Evolutionary conservation across 2,113 vertebrate genomes (phyloP).

Genomic region (Ochotona curzoniae): DNA sequence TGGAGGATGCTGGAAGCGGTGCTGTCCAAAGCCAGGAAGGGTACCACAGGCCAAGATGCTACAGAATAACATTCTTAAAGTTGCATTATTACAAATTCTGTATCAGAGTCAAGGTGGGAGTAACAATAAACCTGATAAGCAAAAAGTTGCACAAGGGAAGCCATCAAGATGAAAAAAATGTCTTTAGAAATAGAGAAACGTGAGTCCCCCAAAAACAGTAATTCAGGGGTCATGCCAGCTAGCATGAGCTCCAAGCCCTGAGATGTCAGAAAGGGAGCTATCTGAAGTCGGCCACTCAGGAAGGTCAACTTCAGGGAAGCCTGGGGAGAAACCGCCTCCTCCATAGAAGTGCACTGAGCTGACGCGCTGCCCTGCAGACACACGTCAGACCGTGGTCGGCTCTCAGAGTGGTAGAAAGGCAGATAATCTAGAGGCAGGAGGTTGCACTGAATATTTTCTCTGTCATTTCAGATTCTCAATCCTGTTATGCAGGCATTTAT

Average conservation of each 20-base stretch:
- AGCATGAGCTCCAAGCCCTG: neutral
- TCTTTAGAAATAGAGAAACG: neutral
- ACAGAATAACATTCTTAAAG: neutral
- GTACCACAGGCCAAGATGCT: fast-evolving
- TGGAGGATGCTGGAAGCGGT: no score
- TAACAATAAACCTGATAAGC: neutral
- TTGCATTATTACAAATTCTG: neutral
- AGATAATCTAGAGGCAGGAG: neutral
- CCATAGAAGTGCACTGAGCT: neutral
- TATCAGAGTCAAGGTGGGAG: neutral
- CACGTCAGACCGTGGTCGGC: neutral
- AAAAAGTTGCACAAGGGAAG: neutral
- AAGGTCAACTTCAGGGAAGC: neutral
- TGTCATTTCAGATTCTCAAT: neutral
- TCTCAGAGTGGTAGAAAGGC: neutral
- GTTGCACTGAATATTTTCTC: neutral
- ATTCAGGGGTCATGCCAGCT: neutral
- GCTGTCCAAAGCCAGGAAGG: neutral
- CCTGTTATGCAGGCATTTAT: neutral
- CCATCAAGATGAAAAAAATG: neutral
- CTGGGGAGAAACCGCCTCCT: neutral
- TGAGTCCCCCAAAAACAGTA: neutral
- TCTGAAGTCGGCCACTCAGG: neutral
- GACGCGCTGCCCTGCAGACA: no score
- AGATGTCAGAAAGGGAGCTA: neutral